Evolutionary conservation across 2,797 vertebrate species (phyloP), one percentile per base, ranked within the genome.

Genomic region (Rhinophrynus dorsalis): DNA sequence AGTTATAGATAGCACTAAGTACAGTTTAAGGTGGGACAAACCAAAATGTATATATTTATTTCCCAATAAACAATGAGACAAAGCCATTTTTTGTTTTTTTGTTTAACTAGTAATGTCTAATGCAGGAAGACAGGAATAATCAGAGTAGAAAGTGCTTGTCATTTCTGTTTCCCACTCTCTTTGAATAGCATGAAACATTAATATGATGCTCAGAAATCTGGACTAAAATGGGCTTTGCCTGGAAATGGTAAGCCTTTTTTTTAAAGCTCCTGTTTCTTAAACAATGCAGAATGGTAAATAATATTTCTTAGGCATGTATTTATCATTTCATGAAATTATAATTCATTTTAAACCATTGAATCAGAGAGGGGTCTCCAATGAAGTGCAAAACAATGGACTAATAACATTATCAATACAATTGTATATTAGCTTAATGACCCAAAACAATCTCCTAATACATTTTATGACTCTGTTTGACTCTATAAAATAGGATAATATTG

Each of bases 141-240:
- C 94, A 95, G 94, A 92, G 90, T 95, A 98, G 95, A 97, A 96
- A 94, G 93, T 92, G 92, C 92, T 94, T 97, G 95, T 98, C 96
- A 97, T 89, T 90, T 95, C 90, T 90, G 89, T 92, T 95, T 94
- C 91, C 86, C 90, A 77, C 89, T 84, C 88, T 83, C 83, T 90
- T 93, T 97, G 94, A 99, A 96, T 96, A 96, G 92, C 94, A 99
- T 98, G 91, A 98, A 98, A 98, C 93, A 96, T 99, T 97, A 95
- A 98, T 98, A 93, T 90, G 83, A 88, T 90, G 93, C 86, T 92
- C 90, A 90, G 88, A 94, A 92, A 92, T 88, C 89, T 83, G 80
- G 83, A 77, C 89, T 91, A 91, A 94, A 95, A 89, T 90, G 82
- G 82, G 83, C 85, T 88, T 83, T 84, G 83, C 85, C 81, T 84